A percentile compares a stretch with the other conserved stretches of the same genome.
These are phyloP conservation scores for Gephyroberyx darwinii DNA, from an alignment of 2,797 vertebrate species.

Conservation along the genomic window DNA sequence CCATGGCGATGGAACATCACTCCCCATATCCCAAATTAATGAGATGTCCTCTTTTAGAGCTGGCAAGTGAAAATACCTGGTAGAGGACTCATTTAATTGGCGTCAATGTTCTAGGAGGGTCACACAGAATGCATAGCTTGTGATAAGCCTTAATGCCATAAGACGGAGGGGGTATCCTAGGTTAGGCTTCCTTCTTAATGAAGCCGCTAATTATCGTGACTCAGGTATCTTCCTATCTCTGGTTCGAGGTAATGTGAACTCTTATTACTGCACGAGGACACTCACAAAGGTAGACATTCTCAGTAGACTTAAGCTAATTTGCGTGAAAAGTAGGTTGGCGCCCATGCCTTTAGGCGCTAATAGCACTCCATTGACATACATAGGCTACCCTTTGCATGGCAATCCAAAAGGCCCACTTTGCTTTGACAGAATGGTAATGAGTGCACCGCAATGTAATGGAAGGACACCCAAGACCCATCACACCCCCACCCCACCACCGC, in stretches of 20 bases:
- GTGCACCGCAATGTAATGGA: conserved; percentile 42
- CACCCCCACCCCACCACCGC: too few relatives aligned
- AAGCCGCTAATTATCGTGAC: conserved; percentile 12
- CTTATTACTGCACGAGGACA: conserved; percentile 24
- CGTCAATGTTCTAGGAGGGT: background rate
- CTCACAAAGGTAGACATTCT: conserved; percentile 20
- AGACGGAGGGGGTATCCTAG: background rate
- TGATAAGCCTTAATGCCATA: background rate
- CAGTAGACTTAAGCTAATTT: conserved; percentile 35
- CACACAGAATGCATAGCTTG: background rate
- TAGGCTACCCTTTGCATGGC: conserved; percentile 18
- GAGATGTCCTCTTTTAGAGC: conserved; percentile 1
- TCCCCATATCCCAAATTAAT: conserved; percentile 15
- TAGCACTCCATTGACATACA: conserved; percentile 32
- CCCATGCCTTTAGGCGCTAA: conserved; percentile 36
- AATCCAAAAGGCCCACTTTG: conserved; percentile 5
- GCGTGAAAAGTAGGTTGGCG: conserved; percentile 19
- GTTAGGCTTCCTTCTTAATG: conserved; percentile 10
- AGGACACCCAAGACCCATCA: too few relatives aligned
- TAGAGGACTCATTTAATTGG: conserved; percentile 2
- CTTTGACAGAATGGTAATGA: conserved; percentile 52
- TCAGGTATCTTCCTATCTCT: conserved; percentile 16
- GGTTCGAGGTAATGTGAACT: conserved; percentile 30
- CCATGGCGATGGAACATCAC: conserved; percentile 39
- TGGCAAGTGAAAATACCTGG: background rate